phyloP scores from a whole-genome alignment of 2,113 vertebrate genomes.

The Channa maculata region DNA sequence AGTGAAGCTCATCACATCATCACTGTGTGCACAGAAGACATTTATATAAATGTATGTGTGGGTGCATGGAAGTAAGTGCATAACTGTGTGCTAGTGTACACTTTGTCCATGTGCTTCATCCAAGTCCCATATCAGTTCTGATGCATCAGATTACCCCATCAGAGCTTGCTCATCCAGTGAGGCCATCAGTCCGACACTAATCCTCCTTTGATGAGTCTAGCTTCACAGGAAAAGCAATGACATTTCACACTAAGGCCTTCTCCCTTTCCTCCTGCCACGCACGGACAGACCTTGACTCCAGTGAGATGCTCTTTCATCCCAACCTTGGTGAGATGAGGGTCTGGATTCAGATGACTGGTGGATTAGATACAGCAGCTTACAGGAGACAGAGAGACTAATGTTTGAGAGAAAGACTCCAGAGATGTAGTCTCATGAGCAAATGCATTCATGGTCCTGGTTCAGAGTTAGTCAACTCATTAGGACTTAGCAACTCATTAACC shows the following conservation, averaged over 20 bases:
- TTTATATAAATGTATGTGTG: background rate
- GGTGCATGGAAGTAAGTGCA: background rate
- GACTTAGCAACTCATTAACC: background rate
- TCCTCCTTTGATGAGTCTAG: constrained; percentile 62
- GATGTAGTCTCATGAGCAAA: constrained; percentile 27
- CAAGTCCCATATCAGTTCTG: constrained; percentile 54
- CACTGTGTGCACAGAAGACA: background rate
- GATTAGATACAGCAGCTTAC: constrained; percentile 71
- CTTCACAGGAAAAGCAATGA: constrained; percentile 74
- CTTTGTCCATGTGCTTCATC: constrained; percentile 38
- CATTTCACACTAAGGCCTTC: constrained; percentile 64
- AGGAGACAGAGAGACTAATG: constrained; percentile 61
- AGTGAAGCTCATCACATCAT: background rate
- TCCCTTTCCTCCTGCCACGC: constrained; percentile 75
- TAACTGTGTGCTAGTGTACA: constrained; percentile 8
- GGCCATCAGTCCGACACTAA: constrained; percentile 70
- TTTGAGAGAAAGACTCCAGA: constrained; percentile 41
- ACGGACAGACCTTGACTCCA: constrained; percentile 58
- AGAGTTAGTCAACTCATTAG: constrained; percentile 12
- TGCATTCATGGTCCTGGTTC: background rate
- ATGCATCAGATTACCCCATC: constrained; percentile 76
- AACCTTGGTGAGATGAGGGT: constrained; percentile 73
- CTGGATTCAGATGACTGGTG: constrained; percentile 74
- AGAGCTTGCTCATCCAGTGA: constrained; percentile 46
- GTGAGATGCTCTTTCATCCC: constrained; percentile 74